A percentile compares a stretch with the other conserved stretches of the same genome.
Conservation (phyloP, 2,888 invertebrate genomes). For the Dasypogon diadema region DNA sequence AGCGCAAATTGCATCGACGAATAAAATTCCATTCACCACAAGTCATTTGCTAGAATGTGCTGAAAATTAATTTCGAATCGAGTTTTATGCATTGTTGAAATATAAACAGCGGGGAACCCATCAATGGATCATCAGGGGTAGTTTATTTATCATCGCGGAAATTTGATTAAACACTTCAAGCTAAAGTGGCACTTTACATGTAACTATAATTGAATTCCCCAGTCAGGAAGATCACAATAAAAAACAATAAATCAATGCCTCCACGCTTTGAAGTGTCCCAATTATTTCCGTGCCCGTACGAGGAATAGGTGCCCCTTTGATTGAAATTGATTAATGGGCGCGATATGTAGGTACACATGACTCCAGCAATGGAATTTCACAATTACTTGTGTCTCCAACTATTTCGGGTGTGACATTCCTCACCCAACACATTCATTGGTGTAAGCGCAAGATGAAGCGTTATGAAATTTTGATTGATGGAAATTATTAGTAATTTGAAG, state of each 20-base stretch:
- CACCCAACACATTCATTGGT: neutral
- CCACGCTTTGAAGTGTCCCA: conserved; percentile 13
- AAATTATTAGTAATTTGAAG: too few species aligned
- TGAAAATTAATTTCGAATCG: too few species aligned
- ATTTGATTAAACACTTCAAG: too few species aligned
- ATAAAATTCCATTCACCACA: too few species aligned
- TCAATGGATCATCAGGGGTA: too few species aligned
- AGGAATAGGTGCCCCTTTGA: conserved; percentile 12
- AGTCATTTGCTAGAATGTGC: too few species aligned
- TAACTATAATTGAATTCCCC: conserved; percentile 14
- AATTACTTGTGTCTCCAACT: conserved; percentile 12
- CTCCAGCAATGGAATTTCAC: conserved; percentile 13
- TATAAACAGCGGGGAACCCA: too few species aligned
- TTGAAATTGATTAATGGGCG: conserved; percentile 46
- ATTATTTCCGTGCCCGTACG: conserved; percentile 20
- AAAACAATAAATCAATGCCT: conserved; percentile 38
- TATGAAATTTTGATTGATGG: conserved; percentile 38
- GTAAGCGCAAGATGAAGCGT: neutral
- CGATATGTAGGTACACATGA: conserved; percentile 13
- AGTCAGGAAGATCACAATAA: conserved; percentile 1
- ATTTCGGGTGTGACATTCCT: conserved; percentile 32
- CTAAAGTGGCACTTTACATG: conserved; percentile 26
- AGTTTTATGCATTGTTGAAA: too few species aligned
- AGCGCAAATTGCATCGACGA: too few species aligned
- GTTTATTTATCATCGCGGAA: too few species aligned